Percentiles rank a stretch among this genome's conserved stretches.
Conservation (phyloP, 2,113 vertebrate species). For the Mastomys natalensis region DNA sequence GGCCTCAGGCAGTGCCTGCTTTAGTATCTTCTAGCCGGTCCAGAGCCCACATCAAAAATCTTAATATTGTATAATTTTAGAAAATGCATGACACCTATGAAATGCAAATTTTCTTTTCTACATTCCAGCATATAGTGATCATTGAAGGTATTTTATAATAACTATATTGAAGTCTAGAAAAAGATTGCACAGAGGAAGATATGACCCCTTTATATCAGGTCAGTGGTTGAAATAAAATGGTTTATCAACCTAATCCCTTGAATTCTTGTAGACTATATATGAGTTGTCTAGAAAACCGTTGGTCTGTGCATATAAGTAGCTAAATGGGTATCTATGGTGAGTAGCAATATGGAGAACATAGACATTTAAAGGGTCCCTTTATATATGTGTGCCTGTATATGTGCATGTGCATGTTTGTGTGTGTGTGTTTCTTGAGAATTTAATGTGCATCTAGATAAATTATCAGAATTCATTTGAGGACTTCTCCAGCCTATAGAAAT, state of each 20-base stretch:
- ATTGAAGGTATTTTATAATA: constrained; percentile 13
- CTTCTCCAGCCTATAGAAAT: background rate
- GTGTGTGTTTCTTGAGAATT: background rate
- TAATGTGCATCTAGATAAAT: background rate
- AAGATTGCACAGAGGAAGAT: background rate
- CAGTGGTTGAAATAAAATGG: background rate
- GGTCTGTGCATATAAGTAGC: background rate
- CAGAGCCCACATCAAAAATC: background rate
- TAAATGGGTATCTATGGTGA: background rate
- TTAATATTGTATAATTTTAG: background rate
- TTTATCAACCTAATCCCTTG: background rate
- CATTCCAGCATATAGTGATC: background rate
- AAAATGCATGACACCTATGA: background rate
- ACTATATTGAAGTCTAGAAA: background rate
- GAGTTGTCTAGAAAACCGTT: constrained; percentile 3
- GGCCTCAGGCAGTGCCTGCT: background rate
- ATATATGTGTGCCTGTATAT: background rate
- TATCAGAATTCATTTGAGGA: background rate
- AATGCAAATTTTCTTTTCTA: background rate
- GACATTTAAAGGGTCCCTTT: background rate
- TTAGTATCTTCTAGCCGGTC: background rate
- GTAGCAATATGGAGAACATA: background rate
- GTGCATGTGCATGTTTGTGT: background rate
- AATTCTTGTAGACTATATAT: background rate
- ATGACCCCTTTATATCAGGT: constrained; percentile 12